Conservation (phyloP, 2,797 vertebrate genomes). For the Natrix natrix region DNA sequence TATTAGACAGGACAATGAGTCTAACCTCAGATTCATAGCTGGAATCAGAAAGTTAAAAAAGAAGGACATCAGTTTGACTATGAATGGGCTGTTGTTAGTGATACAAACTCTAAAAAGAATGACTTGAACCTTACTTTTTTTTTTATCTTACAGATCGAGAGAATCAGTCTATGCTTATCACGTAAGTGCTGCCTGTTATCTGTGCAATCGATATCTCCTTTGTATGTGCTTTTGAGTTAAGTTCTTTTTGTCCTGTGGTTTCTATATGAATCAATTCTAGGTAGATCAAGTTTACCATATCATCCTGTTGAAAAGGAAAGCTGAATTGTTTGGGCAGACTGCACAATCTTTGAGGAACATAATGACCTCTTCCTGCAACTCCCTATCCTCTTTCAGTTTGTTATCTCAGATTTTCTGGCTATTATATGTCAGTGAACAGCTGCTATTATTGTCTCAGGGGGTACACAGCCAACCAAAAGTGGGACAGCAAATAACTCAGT, state of each 20-base stretch:
- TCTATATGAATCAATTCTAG: not conserved
- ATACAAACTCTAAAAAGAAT: not conserved
- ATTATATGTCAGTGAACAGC: conserved; percentile 45
- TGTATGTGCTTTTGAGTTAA: not conserved
- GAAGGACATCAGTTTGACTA: not conserved
- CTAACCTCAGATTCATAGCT: not conserved
- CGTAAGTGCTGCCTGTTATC: conserved; percentile 77
- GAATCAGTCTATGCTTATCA: conserved; percentile 98
- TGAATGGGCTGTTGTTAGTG: not conserved
- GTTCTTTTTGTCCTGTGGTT: not conserved
- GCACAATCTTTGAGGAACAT: not conserved
- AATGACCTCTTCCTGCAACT: not conserved
- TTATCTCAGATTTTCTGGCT: conserved; percentile 23
- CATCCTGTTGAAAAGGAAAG: not conserved
- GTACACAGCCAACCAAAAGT: not conserved
- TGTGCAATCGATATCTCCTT: not conserved
- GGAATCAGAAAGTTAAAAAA: not conserved
- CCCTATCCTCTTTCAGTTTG: not conserved
- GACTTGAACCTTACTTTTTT: not conserved
- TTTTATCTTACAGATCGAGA: conserved; percentile 83
- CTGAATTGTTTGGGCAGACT: not conserved
- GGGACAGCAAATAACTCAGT: conserved; percentile 7
- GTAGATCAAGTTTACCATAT: not conserved
- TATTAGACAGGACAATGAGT: not conserved
- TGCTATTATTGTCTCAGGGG: conserved; percentile 35